Evolutionary conservation across 2,113 vertebrate species (phyloP).

Genomic region (Rhinolophus sinicus): DNA sequence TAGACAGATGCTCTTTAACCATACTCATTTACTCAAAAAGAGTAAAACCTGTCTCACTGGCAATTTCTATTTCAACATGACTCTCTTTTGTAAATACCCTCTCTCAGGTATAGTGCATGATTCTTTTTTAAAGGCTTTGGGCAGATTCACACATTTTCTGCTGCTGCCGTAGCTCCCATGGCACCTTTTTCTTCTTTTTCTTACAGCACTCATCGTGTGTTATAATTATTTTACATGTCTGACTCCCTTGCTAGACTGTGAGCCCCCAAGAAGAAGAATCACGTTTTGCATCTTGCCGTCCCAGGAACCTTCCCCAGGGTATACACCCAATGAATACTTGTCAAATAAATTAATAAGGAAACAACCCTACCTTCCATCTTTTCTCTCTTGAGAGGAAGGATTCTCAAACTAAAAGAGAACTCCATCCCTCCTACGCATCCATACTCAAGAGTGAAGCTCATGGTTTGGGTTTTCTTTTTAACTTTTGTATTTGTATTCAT

Average conservation of each 20-base stretch:
- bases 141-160: conserved; percentile 25
- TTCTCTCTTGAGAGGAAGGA: conserved; percentile 14
- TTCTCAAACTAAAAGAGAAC: conserved; percentile 16
- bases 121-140: background rate
- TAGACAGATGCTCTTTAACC: conserved; percentile 11
- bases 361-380: background rate
- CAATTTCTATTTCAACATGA: conserved; percentile 45
- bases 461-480: background rate
- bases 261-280: conserved; percentile 9
- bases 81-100: conserved; percentile 43
- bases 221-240: conserved; percentile 31
- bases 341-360: conserved; percentile 56
- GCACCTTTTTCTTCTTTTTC: background rate
- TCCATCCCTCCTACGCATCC: background rate
- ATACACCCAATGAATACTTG: background rate
- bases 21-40: background rate
- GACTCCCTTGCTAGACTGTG: conserved; percentile 1
- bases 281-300: background rate
- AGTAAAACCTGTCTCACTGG: background rate
- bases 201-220: background rate
- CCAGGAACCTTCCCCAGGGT: background rate
- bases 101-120: background rate
- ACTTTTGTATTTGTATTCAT: conserved; percentile 16
- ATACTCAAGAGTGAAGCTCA: background rate
- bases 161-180: background rate